These are phyloP conservation scores for Etheostoma spectabile DNA, from an alignment of 2,113 vertebrate genomes.

Conservation along the genomic window DNA sequence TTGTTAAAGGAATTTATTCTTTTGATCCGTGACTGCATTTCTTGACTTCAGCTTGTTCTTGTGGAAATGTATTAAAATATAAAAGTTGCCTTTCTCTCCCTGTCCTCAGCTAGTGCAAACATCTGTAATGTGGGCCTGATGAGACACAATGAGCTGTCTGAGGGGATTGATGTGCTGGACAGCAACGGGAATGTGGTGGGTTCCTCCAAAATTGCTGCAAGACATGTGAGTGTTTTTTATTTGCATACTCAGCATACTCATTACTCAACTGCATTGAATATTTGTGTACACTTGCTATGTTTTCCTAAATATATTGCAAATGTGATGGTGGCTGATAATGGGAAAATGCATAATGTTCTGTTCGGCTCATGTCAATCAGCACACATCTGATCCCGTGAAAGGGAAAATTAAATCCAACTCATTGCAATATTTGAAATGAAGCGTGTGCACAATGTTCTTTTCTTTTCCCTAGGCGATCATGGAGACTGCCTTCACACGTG, in stretches of 20 bases:
- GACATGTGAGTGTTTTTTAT: slow-evolving; percentile 85
- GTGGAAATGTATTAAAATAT: background rate
- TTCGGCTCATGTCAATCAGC: slow-evolving; percentile 23
- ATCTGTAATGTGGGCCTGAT: slow-evolving; percentile 98
- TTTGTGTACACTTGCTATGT: background rate
- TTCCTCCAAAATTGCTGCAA: slow-evolving; percentile 94
- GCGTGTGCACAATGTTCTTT: slow-evolving; percentile 64
- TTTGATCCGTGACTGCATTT: background rate
- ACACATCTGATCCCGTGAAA: slow-evolving; percentile 45
- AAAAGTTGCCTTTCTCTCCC: background rate
- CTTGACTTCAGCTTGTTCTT: background rate
- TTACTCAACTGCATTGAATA: slow-evolving; percentile 3
- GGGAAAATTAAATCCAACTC: slow-evolving; percentile 51
- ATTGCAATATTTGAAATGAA: slow-evolving; percentile 47
- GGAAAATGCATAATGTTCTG: slow-evolving; percentile 12
- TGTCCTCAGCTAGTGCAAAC: slow-evolving; percentile 92
- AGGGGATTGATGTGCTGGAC: slow-evolving; percentile 95
- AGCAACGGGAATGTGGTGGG: slow-evolving; percentile 91
- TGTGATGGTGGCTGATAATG: background rate
- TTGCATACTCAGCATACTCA: background rate
- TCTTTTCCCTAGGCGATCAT: slow-evolving; percentile 89
- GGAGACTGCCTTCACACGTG: slow-evolving; percentile 95
- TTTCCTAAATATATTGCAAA: background rate
- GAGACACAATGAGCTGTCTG: slow-evolving; percentile 94
- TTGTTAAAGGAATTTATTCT: background rate